A percentile compares a stretch with the other conserved stretches of the same genome.
Evolutionary conservation across 2,888 invertebrate species (phyloP).

Genomic region (Drosophila kokeensis): DNA sequence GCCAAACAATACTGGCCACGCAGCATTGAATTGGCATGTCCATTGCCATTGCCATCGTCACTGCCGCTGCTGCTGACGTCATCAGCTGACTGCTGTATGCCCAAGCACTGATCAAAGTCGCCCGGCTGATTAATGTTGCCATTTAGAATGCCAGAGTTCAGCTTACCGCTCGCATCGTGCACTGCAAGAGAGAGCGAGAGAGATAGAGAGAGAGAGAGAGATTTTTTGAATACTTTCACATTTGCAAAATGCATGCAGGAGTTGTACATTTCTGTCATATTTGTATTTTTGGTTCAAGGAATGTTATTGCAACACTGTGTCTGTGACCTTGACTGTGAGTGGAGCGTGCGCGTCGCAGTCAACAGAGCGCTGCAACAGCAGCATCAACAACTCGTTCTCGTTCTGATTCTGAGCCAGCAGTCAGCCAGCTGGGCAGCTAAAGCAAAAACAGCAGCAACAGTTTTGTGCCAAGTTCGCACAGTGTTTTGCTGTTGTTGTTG

Average conservation of each 20-base stretch:
- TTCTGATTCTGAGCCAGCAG: constrained; percentile 55
- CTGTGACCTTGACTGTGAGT: constrained; percentile 74
- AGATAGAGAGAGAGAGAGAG: not conserved
- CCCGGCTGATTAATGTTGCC: constrained; percentile 89
- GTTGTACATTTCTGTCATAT: not conserved
- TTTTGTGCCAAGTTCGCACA: constrained; percentile 73
- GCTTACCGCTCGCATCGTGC: constrained; percentile 89
- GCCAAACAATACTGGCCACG: constrained; percentile 89
- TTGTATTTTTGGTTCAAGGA: constrained; percentile 1
- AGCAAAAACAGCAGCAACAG: constrained; percentile 25
- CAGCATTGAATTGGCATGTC: constrained; percentile 28
- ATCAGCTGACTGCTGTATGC: constrained; percentile 61
- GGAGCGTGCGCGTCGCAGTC: constrained; percentile 33
- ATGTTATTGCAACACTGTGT: constrained; percentile 7
- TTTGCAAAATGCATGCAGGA: not conserved
- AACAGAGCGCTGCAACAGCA: constrained; percentile 7
- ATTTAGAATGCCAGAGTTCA: constrained; percentile 88
- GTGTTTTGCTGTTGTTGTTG: constrained; percentile 37
- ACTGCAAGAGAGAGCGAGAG: constrained; percentile 84
- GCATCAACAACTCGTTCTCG: constrained; percentile 59
- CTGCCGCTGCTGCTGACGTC: constrained; percentile 34
- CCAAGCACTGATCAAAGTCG: constrained; percentile 85
- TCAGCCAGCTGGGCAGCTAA: constrained; percentile 33
- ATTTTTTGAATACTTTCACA: not conserved
- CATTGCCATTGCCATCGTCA: constrained; percentile 19